These are phyloP conservation scores for Hemitrygon akajei DNA, from an alignment of 2,797 vertebrate genomes.

Conservation along the genomic window DNA sequence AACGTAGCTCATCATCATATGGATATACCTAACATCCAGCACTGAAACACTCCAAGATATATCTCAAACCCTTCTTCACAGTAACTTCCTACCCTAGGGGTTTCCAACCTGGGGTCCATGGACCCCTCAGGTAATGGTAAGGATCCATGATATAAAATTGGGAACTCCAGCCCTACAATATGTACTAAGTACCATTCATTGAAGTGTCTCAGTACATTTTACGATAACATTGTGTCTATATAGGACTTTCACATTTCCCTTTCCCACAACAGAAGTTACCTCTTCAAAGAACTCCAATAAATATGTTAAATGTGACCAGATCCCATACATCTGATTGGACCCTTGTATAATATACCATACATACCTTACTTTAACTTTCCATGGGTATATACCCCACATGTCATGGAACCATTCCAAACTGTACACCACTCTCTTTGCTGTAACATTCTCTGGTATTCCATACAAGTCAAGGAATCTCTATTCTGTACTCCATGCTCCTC, in stretches of 20 bases:
- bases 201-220: background rate
- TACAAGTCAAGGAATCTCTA: background rate
- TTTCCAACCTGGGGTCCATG: no score
- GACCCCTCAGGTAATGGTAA: no score
- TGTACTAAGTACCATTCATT: background rate
- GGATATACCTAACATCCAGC: background rate
- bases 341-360: background rate
- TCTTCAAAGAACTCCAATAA: no score
- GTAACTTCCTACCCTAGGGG: no score
- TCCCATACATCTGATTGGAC: background rate
- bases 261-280: no score
- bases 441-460: background rate
- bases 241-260: no score
- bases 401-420: background rate
- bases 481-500: background rate
- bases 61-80: background rate
- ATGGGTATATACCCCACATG: background rate
- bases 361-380: background rate
- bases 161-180: background rate
- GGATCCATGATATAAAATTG: no score
- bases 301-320: no score
- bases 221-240: background rate
- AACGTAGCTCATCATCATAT: background rate
- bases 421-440: background rate
- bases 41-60: background rate